A percentile compares a stretch with the other conserved stretches of the same genome.
phyloP scores from a whole-genome alignment of 1,140 invertebrate genomes.

The Drosophila mauritiana region DNA sequence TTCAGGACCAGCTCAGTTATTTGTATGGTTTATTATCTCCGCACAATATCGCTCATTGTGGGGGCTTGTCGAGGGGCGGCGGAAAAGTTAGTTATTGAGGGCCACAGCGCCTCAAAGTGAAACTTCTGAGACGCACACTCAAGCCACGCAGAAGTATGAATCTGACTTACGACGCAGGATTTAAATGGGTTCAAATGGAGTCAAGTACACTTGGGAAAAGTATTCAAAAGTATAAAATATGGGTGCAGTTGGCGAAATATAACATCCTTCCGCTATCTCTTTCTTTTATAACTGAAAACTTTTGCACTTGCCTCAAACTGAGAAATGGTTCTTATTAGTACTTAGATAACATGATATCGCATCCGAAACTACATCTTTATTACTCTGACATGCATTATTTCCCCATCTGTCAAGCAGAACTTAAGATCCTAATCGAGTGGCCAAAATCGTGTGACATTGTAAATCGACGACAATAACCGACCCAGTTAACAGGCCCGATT shows the following conservation, averaged over 20 bases:
- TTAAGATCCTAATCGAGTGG: slow-evolving; percentile 19
- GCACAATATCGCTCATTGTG: slow-evolving; percentile 55
- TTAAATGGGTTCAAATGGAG: slow-evolving; percentile 28
- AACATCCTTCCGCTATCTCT: too few relatives aligned
- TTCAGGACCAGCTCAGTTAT: slow-evolving; percentile 31
- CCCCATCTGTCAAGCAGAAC: not conserved
- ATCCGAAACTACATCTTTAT: not conserved
- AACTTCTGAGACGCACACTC: slow-evolving; percentile 40
- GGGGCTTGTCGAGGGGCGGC: slow-evolving; percentile 60
- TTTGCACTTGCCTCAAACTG: too few relatives aligned
- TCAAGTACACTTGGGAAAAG: slow-evolving; percentile 12
- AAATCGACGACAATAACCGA: slow-evolving; percentile 28
- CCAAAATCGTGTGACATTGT: slow-evolving; percentile 44
- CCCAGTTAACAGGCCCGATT: slow-evolving; percentile 26
- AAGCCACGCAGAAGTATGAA: slow-evolving; percentile 1
- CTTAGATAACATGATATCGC: not conserved
- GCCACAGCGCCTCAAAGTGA: slow-evolving; percentile 37
- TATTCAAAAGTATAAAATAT: not conserved
- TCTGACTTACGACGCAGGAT: slow-evolving; percentile 7
- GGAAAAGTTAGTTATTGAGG: slow-evolving; percentile 77
- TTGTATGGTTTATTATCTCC: slow-evolving; percentile 55
- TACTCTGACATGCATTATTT: slow-evolving; percentile 4
- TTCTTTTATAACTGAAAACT: too few relatives aligned
- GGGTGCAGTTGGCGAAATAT: not conserved
- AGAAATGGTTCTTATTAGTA: not conserved